Base-by-base conservation (phyloP, 2,888 invertebrate genomes). In the Nudaria mundana region DNA sequence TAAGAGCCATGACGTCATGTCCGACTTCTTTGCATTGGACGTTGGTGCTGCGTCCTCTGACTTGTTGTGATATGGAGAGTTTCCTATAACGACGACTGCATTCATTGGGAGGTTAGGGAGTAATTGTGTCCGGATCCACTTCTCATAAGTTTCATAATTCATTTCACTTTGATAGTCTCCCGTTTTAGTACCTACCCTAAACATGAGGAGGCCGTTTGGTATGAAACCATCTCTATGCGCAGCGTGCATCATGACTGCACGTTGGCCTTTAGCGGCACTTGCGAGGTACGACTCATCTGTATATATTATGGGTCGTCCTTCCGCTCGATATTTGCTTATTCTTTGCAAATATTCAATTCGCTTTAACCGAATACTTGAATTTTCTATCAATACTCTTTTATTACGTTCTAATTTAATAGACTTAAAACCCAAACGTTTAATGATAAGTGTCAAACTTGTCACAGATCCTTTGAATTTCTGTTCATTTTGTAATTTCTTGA, bases 361-460 rank as follows among this genome's bases (percentile, higher is more conserved):
- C 11, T 25, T 10, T 2, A 25, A 25, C 0, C 25, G 25, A 12
- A 10, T 25, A 25, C 11, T 25, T 12, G 25, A 5, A 12, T 10
- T 10, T 6, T 25, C 25, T 6, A 25, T 12, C 3, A 23, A 8
- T 0, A 31, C 12, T 31, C 22, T 22, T 1, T 13, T 20, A 20
- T 22, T 31, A 4, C 13, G 22, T 13, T 37, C 30, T 0, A 13
- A 30, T 16, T 15, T 37, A 24, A 24, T 31, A 24, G 26, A 31
- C 5, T 28, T 31, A 26, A 35, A 35, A n/a, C 40, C 40, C 13
- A 37, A 25, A 1, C 2, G 7, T 30, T 30, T 30, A 5, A 34
- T 2, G 3, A 34, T 30, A 16, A 15, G 15, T 8, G 16, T 22
- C 5, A 30, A 14, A 30, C 30, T 37, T 30, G 11, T 40, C 22